phyloP scores from a whole-genome alignment of 2,113 vertebrate genomes.

The Pluvianellus socialis region DNA sequence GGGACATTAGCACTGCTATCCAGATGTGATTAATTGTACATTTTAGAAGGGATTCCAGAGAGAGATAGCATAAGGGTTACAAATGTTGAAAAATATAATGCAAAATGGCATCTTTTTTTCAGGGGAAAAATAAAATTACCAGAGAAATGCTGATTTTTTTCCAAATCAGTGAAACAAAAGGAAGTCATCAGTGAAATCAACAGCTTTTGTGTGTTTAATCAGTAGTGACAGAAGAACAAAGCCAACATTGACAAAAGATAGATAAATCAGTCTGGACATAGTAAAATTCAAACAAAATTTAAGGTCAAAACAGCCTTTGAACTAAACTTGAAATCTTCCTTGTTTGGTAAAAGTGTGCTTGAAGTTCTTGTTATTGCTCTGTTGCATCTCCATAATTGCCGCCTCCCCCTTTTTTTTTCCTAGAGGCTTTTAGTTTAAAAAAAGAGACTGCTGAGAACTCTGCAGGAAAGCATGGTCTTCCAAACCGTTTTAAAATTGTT shows the following conservation, averaged over 20 bases:
- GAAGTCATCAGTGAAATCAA: too few species aligned
- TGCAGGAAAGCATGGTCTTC: neutral
- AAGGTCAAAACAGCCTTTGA: neutral
- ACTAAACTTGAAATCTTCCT: neutral
- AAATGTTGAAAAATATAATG: neutral
- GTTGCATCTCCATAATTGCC: neutral
- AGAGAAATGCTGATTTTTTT: neutral
- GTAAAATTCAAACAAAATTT: neutral
- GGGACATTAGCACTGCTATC: neutral
- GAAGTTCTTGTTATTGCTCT: neutral
- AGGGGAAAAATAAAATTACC: neutral
- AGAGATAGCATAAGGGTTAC: neutral
- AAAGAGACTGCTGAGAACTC: neutral
- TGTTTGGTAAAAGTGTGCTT: neutral
- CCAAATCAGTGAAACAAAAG: too few species aligned
- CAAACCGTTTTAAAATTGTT: neutral
- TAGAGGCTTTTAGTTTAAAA: neutral
- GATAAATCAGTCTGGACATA: neutral
- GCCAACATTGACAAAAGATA: neutral
- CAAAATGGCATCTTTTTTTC: neutral
- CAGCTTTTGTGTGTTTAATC: neutral
- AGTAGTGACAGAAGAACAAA: neutral
- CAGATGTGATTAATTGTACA: neutral
- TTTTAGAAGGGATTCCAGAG: neutral
- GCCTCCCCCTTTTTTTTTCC: fast-evolving